Conservation (phyloP, 2,113 vertebrate genomes). For the Perca schrenkii region DNA sequence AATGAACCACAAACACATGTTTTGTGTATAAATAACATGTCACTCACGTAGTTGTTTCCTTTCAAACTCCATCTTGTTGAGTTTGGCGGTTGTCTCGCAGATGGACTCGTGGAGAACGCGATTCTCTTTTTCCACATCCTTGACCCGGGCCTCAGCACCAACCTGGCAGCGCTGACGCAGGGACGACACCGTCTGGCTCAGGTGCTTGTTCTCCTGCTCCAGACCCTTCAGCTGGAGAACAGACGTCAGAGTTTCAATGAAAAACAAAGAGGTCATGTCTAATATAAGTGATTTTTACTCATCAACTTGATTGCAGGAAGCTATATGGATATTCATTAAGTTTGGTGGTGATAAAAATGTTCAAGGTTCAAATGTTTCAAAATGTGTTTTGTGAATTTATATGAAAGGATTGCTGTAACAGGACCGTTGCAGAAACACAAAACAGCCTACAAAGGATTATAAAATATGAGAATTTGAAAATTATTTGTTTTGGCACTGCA, state of each 20-base stretch:
- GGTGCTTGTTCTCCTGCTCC: slow-evolving; percentile 96
- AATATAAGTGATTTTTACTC: not conserved
- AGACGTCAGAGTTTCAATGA: slow-evolving; percentile 5
- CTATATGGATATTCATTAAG: too few species aligned
- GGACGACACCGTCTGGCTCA: slow-evolving; percentile 92
- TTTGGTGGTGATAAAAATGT: not conserved
- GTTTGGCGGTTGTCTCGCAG: slow-evolving; percentile 93
- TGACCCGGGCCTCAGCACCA: slow-evolving; percentile 93
- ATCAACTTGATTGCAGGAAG: not conserved
- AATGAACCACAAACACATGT: not conserved
- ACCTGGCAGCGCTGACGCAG: slow-evolving; percentile 95
- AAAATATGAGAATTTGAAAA: too few species aligned
- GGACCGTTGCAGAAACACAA: too few species aligned
- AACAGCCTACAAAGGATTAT: too few species aligned
- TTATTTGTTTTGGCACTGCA: too few species aligned
- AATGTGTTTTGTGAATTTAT: not conserved
- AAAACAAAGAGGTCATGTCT: not conserved
- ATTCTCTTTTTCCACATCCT: slow-evolving; percentile 97
- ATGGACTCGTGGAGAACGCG: slow-evolving; percentile 96
- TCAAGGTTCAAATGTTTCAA: not conserved
- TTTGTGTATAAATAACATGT: not conserved
- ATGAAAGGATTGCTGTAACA: not conserved
- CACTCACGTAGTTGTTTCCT: slow-evolving; percentile 90
- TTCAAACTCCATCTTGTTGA: slow-evolving; percentile 96
- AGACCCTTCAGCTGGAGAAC: slow-evolving; percentile 90